Conservation (phyloP, 2,888 invertebrate species). For the Stenolophus ochropezus region DNA sequence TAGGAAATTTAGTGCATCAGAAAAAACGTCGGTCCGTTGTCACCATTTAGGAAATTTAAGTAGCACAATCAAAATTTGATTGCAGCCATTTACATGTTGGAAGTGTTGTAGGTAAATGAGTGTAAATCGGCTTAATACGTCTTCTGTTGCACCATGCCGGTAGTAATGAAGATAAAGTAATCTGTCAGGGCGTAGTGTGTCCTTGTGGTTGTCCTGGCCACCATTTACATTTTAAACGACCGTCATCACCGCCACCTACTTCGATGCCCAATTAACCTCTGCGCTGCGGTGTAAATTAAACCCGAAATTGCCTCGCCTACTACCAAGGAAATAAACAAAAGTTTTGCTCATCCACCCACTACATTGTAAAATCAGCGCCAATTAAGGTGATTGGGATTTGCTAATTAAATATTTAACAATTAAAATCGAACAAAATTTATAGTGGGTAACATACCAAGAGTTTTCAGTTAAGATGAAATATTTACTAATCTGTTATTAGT, state of each 20-base stretch:
- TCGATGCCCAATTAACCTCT: conserved; percentile 33
- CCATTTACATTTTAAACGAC: conserved; percentile 47
- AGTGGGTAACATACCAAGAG: too few species aligned
- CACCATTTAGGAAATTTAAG: neutral
- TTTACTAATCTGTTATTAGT: too few species aligned
- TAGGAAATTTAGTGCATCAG: too few species aligned
- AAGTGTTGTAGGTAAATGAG: conserved; percentile 32
- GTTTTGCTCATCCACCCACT: conserved; percentile 19
- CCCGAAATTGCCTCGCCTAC: neutral
- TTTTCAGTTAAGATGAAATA: too few species aligned
- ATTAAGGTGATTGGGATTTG: neutral
- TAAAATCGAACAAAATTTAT: too few species aligned
- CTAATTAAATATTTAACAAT: neutral
- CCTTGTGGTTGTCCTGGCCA: conserved; percentile 42
- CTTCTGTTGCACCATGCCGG: conserved; percentile 21
- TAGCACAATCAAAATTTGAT: neutral
- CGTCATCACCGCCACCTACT: conserved; percentile 46
- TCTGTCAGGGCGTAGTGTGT: conserved; percentile 23
- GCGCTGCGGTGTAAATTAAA: conserved; percentile 15
- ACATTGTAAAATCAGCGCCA: neutral
- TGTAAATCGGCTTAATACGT: neutral
- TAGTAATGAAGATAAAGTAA: conserved; percentile 39
- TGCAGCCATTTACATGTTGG: neutral
- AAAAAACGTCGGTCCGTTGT: too few species aligned
- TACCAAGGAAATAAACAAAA: neutral